Conservation (phyloP, 2,797 vertebrate genomes). For the Micromesistius poutassou region DNA sequence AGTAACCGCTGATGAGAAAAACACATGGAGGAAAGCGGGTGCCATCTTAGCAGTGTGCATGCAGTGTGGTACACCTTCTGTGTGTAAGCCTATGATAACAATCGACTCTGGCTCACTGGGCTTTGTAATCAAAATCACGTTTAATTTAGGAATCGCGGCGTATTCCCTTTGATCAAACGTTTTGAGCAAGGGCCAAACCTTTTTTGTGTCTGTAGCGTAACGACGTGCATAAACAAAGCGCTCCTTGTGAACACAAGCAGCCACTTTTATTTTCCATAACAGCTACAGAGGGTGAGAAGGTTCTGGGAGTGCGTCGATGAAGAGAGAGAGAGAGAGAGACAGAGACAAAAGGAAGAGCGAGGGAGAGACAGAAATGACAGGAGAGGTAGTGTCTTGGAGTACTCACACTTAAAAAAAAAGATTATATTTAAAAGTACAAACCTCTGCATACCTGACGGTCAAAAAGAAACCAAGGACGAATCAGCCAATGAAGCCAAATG, state of each 20-base stretch:
- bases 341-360: neutral
- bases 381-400: neutral
- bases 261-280: neutral
- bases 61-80: constrained; percentile 1
- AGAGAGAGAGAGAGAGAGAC: neutral
- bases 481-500: constrained; percentile 16
- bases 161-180: constrained; percentile 14
- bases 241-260: neutral
- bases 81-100: constrained; percentile 17
- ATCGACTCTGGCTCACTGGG: constrained; percentile 10
- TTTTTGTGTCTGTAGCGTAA: constrained; percentile 11
- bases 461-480: neutral
- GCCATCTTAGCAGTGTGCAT: constrained; percentile 22
- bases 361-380: neutral
- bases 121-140: constrained; percentile 16
- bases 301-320: neutral
- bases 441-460: neutral
- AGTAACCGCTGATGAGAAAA: constrained; percentile 11
- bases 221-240: neutral
- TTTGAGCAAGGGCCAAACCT: constrained; percentile 22
- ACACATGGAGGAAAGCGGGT: neutral
- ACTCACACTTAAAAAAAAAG: neutral
- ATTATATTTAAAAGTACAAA: neutral
- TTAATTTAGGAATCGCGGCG: constrained; percentile 27
- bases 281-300: neutral